Evolutionary conservation across 2,888 invertebrate species (phyloP).

Genomic region (Quadroppia sp.): DNA sequence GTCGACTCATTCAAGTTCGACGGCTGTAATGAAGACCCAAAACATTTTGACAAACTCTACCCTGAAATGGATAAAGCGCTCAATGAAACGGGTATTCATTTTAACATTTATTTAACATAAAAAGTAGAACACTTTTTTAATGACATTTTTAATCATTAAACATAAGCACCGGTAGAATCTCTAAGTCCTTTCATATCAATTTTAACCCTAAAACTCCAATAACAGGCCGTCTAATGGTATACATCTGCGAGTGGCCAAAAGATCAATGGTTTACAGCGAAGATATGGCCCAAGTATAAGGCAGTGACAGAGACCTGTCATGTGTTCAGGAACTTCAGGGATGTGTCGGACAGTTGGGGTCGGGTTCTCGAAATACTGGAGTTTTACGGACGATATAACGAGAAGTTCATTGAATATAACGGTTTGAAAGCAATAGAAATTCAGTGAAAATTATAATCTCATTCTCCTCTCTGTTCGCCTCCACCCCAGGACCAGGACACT

Average conservation of each 20-base stretch:
- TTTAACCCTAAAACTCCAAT: too few relatives aligned
- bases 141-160: too few relatives aligned
- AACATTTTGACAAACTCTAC: constrained; percentile 60
- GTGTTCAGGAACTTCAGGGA: constrained; percentile 94
- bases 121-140: too few relatives aligned
- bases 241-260: constrained; percentile 80
- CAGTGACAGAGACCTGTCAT: constrained; percentile 82
- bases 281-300: constrained; percentile 64
- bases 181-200: too few relatives aligned
- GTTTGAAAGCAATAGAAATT: not conserved
- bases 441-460: not conserved
- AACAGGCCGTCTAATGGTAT: constrained; percentile 35
- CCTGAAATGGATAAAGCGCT: constrained; percentile 84
- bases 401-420: constrained; percentile 50
- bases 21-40: constrained; percentile 76
- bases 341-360: constrained; percentile 91
- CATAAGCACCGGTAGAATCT: too few relatives aligned
- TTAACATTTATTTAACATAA: constrained; percentile 54
- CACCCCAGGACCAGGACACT: constrained; percentile 37
- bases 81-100: constrained; percentile 52
- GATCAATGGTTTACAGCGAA: constrained; percentile 63
- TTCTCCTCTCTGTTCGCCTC: not conserved
- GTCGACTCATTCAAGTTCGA: constrained; percentile 94
- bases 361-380: constrained; percentile 84
- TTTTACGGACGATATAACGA: constrained; percentile 94